These are phyloP conservation scores for Aramus guarauna DNA, from an alignment of 2,113 vertebrate genomes.

Conservation along the genomic window DNA sequence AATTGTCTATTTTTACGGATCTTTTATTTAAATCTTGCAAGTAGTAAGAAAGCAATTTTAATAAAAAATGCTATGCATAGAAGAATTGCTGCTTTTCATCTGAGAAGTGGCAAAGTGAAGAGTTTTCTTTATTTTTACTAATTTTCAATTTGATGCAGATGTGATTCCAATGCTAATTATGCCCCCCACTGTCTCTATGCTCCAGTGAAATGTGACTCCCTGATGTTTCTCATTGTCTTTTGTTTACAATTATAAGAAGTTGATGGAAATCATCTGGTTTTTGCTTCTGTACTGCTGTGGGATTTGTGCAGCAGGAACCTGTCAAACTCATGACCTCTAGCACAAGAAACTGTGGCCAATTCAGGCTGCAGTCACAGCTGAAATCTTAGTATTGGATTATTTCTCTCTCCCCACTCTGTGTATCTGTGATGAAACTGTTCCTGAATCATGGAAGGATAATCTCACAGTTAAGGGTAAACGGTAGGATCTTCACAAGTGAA, in stretches of 20 bases:
- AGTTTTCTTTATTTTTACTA: conserved; percentile 62
- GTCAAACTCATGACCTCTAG: conserved; percentile 53
- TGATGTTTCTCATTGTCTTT: conserved; percentile 67
- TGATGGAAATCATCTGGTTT: conserved; percentile 63
- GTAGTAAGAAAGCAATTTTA: conserved; percentile 27
- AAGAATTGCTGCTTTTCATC: conserved; percentile 34
- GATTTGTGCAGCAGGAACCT: conserved; percentile 52
- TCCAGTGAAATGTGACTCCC: conserved; percentile 67
- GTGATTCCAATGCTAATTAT: conserved; percentile 63
- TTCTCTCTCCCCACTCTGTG: background rate
- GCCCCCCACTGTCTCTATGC: conserved; percentile 31
- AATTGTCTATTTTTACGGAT: background rate
- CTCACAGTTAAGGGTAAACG: background rate
- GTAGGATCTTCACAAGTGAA: background rate
- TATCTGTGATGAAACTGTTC: background rate
- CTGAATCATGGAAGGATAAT: background rate
- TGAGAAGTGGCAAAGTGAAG: conserved; percentile 13
- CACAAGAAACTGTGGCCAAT: background rate
- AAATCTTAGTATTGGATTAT: background rate
- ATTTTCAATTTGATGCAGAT: conserved; percentile 61
- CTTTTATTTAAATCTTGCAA: conserved; percentile 45
- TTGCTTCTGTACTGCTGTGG: conserved; percentile 49
- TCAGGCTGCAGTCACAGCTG: background rate
- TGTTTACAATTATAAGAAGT: conserved; percentile 62
- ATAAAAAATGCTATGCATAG: background rate